Conservation (phyloP, 1,140 invertebrate species). For the Rhopalosiphum maidis region DNA sequence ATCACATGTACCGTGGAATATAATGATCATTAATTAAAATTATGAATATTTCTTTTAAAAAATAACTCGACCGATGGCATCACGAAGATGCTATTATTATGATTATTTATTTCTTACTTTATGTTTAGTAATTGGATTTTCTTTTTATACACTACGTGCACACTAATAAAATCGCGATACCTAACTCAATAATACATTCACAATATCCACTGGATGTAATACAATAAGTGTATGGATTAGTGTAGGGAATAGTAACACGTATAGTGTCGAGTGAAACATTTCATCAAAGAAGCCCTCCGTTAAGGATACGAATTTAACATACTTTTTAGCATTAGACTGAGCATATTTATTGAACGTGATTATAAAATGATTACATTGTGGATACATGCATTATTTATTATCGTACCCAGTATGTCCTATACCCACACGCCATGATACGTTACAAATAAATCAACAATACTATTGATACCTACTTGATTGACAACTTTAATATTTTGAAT, state of each 20-base stretch:
- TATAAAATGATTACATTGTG: not conserved
- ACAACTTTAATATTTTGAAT: not conserved
- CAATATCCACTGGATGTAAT: not conserved
- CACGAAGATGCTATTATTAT: not conserved
- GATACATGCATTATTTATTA: not conserved
- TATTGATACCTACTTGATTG: not conserved
- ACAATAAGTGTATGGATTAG: not conserved
- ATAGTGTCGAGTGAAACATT: not conserved
- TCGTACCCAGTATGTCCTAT: not conserved
- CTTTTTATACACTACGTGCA: not conserved
- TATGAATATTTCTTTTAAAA: not conserved
- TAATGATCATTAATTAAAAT: constrained; percentile 4
- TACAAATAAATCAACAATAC: not conserved
- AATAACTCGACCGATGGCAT: not conserved
- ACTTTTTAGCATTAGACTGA: not conserved
- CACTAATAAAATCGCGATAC: not conserved
- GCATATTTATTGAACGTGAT: not conserved
- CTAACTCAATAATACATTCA: not conserved
- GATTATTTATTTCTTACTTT: not conserved
- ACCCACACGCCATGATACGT: not conserved
- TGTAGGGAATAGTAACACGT: not conserved
- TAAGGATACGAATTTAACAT: not conserved
- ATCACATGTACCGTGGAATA: not conserved
- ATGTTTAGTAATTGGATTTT: not conserved
- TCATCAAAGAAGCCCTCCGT: not conserved